phyloP scores from a whole-genome alignment of 2,113 vertebrate genomes.

The Campylorhamphus procurvoides region DNA sequence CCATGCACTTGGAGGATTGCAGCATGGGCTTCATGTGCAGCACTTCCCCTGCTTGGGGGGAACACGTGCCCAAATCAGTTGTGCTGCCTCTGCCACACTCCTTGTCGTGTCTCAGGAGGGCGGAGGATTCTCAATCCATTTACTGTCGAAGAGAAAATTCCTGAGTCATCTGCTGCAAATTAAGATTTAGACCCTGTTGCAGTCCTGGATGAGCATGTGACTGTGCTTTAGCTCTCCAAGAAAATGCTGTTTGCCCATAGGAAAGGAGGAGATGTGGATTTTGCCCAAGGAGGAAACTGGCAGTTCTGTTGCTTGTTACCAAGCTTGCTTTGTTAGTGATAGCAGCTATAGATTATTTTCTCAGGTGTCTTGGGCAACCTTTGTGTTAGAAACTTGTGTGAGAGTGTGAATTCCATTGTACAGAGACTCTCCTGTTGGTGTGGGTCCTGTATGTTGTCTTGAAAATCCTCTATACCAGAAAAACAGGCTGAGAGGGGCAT shows the following conservation, averaged over 20 bases:
- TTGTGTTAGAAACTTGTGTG: background rate
- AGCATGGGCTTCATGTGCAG: background rate
- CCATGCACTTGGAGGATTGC: background rate
- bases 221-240: background rate
- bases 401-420: background rate
- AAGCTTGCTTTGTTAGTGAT: background rate
- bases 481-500: background rate
- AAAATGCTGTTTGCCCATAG: background rate
- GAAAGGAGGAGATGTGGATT: background rate
- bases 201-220: background rate
- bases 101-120: background rate
- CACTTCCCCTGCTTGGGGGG: background rate
- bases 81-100: background rate
- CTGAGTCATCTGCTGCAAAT: constrained; percentile 23
- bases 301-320: background rate
- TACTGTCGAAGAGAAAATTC: background rate
- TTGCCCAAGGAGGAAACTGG: background rate
- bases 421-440: background rate
- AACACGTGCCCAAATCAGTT: background rate
- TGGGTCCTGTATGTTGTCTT: background rate
- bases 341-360: background rate
- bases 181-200: background rate
- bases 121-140: background rate
- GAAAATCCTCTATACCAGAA: background rate
- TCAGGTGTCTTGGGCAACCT: background rate